phyloP scores from a whole-genome alignment of 2,113 vertebrate species.

The Henicopernis longicauda region DNA sequence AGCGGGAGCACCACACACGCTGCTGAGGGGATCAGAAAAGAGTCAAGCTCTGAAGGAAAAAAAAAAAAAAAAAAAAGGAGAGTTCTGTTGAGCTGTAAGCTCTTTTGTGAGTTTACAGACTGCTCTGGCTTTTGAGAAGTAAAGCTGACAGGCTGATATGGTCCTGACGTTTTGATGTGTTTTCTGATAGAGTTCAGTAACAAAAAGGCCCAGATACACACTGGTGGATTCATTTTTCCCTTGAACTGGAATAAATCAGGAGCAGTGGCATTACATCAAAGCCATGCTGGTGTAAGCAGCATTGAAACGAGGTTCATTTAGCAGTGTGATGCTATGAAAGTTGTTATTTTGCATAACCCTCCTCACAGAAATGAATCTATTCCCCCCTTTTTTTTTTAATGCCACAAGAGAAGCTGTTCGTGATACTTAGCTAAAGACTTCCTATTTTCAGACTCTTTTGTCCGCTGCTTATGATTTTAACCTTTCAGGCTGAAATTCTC shows the following conservation, averaged over 20 bases:
- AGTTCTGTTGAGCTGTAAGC: neutral
- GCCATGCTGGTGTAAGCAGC: neutral
- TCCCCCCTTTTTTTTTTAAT: neutral
- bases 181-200: neutral
- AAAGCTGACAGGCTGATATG: neutral
- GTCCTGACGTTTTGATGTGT: neutral
- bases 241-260: conserved; percentile 11
- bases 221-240: neutral
- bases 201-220: neutral
- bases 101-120: neutral
- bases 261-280: neutral
- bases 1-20: rapidly evolving
- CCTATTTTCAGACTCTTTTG: neutral
- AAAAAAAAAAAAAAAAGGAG: neutral
- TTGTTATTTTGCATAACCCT: neutral
- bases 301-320: neutral
- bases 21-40: neutral
- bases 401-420: neutral
- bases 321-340: neutral
- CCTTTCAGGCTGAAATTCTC: neutral
- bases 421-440: neutral
- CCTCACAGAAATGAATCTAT: neutral
- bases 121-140: neutral
- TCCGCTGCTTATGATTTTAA: neutral
- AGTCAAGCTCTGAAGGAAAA: neutral